Evolutionary conservation across 1,140 invertebrate genomes (phyloP), one percentile per base, ranked within the genome.

Genomic region (Trachymyrmex cornetzi): DNA sequence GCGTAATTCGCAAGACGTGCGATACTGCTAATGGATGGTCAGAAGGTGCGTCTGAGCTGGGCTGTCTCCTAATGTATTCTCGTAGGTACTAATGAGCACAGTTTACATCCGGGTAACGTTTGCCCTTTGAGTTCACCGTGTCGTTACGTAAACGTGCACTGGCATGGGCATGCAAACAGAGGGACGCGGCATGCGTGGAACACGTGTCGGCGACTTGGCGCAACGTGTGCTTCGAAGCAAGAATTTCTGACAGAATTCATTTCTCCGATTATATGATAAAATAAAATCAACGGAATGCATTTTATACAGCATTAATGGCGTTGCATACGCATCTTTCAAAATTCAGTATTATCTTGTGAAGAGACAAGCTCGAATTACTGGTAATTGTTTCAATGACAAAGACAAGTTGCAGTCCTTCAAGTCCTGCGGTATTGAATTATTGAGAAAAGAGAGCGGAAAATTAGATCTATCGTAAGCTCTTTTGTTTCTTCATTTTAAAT

Each of bases 31-130:
- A 90, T 86, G 89, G 89, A 90, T 77, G 89, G 85, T 81, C 71
- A 53, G 34, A 57, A 88, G 75, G 67, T 53, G 77, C 72, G 79
- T 81, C 81, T 85, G 63, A 86, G 87, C 86, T 72, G 66, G 61
- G 86, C 81, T 88, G 77, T 84, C 89, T 87, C 87, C 89, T 90
- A 90, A 90, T 90, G 89, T 44, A 84, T 90, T 77, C 86, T 86
- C 89, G 63, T 86, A 88, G 75, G 69, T 90, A 86, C 89, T 90
- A 90, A 90, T 87, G 89, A 90, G 80, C 75, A 77, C 64, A 72
- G 89, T 88, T 89, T 90, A 72, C 87, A 90, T 87, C 88, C 88
- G 77, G 53, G 77, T 67, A 88, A 85, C 89, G 81, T 90, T 90
- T 89, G 89, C 87, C 85, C 89, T 90, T 90, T 89, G 89, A 90